Conservation (phyloP, 2,888 invertebrate species). For the Apoda limacodes region DNA sequence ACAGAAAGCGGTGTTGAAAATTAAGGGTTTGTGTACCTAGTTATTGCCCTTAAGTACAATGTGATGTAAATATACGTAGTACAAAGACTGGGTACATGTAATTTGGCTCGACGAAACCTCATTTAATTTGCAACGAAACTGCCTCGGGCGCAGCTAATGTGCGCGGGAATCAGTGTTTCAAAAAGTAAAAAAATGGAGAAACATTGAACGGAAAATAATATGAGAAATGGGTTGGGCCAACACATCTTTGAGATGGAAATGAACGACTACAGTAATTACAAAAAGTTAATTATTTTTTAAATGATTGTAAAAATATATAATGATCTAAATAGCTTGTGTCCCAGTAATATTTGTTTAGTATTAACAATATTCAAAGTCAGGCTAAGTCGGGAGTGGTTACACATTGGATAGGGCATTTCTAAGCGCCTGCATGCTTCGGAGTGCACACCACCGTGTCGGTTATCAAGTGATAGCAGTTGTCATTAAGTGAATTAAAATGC, state of each 20-base stretch:
- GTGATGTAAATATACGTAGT: conserved; percentile 62
- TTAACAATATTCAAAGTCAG: no score
- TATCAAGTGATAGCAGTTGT: no score
- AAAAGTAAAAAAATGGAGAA: conserved; percentile 60
- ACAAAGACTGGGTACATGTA: conserved; percentile 52
- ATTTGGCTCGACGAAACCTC: conserved; percentile 62
- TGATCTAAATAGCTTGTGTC: no score
- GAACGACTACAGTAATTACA: conserved; percentile 54
- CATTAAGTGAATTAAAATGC: no score
- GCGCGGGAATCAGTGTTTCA: conserved; percentile 47
- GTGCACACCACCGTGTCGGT: no score
- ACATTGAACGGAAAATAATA: conserved; percentile 50
- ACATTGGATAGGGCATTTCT: no score
- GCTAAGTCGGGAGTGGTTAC: no score
- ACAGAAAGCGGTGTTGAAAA: conserved; percentile 45
- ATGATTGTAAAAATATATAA: no score
- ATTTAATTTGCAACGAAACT: conserved; percentile 50
- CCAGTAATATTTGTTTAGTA: no score
- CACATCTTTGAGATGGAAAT: conserved; percentile 47
- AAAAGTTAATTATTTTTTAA: no score
- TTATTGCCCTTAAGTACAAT: conserved; percentile 67
- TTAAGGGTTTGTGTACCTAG: conserved; percentile 52
- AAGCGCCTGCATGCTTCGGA: no score
- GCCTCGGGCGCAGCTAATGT: conserved; percentile 51
- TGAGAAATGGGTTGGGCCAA: conserved; percentile 51